phyloP scores from a whole-genome alignment of 2,113 vertebrate species.

The Gambusia holbrooki region DNA sequence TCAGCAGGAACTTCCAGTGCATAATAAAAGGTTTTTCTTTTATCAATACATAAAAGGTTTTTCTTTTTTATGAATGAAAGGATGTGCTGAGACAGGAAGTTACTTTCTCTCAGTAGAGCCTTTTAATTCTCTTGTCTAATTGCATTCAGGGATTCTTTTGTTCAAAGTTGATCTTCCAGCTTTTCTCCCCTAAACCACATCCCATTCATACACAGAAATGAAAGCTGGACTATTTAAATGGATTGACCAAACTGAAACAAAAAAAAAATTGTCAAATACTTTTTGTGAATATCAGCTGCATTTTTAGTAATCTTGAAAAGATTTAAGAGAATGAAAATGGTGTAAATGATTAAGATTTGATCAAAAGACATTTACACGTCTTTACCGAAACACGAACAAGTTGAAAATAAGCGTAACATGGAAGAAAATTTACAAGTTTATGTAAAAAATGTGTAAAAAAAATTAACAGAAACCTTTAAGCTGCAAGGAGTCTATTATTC shows the following conservation, averaged over 20 bases:
- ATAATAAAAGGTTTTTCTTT: slow-evolving; percentile 53
- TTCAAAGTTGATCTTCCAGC: slow-evolving; percentile 63
- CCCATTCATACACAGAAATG: slow-evolving; percentile 35
- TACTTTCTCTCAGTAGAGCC: slow-evolving; percentile 53
- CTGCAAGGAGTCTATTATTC: too few species aligned
- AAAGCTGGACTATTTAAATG: slow-evolving; percentile 45
- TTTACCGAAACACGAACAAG: background rate
- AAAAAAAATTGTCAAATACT: slow-evolving; percentile 24
- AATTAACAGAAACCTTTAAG: background rate
- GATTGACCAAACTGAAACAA: slow-evolving; percentile 60
- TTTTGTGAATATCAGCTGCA: slow-evolving; percentile 12
- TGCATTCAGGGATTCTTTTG: slow-evolving; percentile 70
- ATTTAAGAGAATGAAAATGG: background rate
- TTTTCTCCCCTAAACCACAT: slow-evolving; percentile 45
- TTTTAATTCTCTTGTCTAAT: slow-evolving; percentile 70
- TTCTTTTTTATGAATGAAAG: slow-evolving; percentile 53
- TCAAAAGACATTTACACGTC: background rate
- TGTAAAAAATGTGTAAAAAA: background rate
- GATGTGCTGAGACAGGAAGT: slow-evolving; percentile 66
- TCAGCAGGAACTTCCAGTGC: slow-evolving; percentile 35
- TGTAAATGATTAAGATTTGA: slow-evolving; percentile 1
- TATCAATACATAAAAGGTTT: slow-evolving; percentile 48
- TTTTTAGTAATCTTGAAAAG: slow-evolving; percentile 49
- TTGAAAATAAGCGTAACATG: background rate
- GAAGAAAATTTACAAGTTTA: background rate